Conservation (phyloP, 2,113 vertebrate genomes). For the Scomber scombrus region DNA sequence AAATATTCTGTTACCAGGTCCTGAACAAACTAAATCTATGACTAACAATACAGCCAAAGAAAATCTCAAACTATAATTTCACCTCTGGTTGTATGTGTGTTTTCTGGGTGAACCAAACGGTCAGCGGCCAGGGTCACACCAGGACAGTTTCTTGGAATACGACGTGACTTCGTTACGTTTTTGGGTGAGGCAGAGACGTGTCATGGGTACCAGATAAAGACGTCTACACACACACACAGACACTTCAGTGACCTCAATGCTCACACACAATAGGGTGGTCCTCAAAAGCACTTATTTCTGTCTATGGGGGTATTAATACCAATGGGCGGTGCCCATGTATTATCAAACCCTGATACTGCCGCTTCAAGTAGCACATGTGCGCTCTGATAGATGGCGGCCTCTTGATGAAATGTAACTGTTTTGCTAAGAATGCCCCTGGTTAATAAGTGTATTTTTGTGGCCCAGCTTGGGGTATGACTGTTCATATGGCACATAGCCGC, state of each 20-base stretch:
- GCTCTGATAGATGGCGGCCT: conserved; percentile 42
- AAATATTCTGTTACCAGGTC: no score
- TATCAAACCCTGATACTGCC: conserved; percentile 48
- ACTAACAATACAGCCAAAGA: background rate
- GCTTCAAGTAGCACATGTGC: conserved; percentile 47
- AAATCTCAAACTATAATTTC: background rate
- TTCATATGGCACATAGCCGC: conserved; percentile 63
- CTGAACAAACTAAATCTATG: background rate
- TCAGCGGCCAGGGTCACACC: conserved; percentile 32
- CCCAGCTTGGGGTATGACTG: conserved; percentile 56
- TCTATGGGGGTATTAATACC: conserved; percentile 57
- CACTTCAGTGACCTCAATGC: background rate
- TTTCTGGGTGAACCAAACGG: background rate
- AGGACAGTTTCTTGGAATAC: conserved; percentile 39
- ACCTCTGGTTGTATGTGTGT: background rate
- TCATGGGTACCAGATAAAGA: conserved; percentile 55
- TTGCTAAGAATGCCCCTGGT: conserved; percentile 34
- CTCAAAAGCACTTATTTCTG: conserved; percentile 55
- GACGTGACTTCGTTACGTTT: conserved; percentile 19
- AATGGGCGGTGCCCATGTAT: conserved; percentile 21
- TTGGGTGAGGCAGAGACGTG: conserved; percentile 54
- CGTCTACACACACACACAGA: background rate
- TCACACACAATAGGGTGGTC: conserved; percentile 18
- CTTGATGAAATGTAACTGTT: conserved; percentile 36
- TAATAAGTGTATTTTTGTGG: conserved; percentile 48